Evolutionary conservation across 2,888 invertebrate species (phyloP).

Genomic region (Eucriotettix oculatus): DNA sequence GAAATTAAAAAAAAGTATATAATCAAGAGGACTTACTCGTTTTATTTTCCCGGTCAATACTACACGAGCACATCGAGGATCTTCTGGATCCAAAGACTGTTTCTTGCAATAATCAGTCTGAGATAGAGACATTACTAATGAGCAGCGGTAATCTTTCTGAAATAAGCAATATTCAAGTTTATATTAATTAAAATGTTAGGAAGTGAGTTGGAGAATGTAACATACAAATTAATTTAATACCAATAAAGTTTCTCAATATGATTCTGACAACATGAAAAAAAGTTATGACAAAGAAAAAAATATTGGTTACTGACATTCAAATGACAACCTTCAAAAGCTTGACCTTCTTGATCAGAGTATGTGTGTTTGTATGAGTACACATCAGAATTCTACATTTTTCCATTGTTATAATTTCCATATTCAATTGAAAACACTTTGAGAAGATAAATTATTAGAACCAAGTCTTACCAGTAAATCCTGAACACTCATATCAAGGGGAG

Average conservation of each 20-base stretch:
- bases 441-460: not conserved
- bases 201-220: not conserved
- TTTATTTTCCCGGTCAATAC: slow-evolving; percentile 49
- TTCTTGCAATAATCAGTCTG: slow-evolving; percentile 36
- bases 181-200: not conserved
- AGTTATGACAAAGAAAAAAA: too few species aligned
- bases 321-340: too few species aligned
- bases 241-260: too few species aligned
- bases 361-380: too few species aligned
- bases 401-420: too few species aligned
- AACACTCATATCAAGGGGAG: slow-evolving; percentile 50
- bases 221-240: too few species aligned
- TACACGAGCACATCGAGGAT: slow-evolving; percentile 58
- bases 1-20: too few species aligned
- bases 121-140: slow-evolving; percentile 50
- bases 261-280: too few species aligned
- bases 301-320: too few species aligned
- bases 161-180: slow-evolving; percentile 3
- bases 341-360: too few species aligned
- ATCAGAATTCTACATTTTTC: too few species aligned
- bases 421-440: not conserved
- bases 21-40: slow-evolving; percentile 29
- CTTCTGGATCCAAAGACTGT: slow-evolving; percentile 29
- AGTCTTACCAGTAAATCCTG: slow-evolving; percentile 43
- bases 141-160: slow-evolving; percentile 35